Conservation (phyloP, 2,888 invertebrate genomes). For the Caenorhabditis parvicauda region DNA sequence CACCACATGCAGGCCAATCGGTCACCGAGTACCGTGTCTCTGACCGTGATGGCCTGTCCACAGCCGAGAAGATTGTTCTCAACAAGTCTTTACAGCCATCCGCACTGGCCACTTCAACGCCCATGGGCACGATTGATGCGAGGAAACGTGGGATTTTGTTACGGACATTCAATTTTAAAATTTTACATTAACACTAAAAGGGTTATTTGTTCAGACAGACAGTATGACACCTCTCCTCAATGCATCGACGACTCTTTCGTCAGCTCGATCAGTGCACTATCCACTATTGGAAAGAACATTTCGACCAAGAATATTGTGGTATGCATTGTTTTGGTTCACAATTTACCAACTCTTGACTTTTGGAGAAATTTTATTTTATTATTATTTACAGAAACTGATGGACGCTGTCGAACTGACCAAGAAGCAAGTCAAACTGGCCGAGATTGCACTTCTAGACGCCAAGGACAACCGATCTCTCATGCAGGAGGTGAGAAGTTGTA, state of each 20-base stretch:
- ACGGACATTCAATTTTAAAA: background rate
- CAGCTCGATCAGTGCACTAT: conserved; percentile 33
- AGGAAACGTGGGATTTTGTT: background rate
- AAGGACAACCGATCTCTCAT: conserved; percentile 26
- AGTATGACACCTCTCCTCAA: no score
- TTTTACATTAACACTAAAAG: no score
- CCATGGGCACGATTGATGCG: conserved; percentile 21
- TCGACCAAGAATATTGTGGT: conserved; percentile 20
- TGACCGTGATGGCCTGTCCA: conserved; percentile 18
- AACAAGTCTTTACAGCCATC: conserved; percentile 15
- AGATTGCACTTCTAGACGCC: conserved; percentile 27
- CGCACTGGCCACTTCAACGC: conserved; percentile 31
- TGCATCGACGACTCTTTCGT: conserved; percentile 34
- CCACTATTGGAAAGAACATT: conserved; percentile 26
- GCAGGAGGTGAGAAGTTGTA: conserved; percentile 30
- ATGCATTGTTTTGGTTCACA: no score
- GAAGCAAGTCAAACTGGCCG: conserved; percentile 31
- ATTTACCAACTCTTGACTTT: background rate
- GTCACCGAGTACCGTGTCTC: conserved; percentile 27
- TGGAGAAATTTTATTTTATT: background rate
- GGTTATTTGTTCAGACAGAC: no score
- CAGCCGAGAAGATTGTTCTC: conserved; percentile 24
- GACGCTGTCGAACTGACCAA: conserved; percentile 25
- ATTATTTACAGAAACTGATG: conserved; percentile 16
- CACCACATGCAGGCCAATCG: conserved; percentile 29